A percentile compares a stretch with the other conserved stretches of the same genome.
Conservation (phyloP, 2,797 vertebrate species). For the Chrosomus eos region DNA sequence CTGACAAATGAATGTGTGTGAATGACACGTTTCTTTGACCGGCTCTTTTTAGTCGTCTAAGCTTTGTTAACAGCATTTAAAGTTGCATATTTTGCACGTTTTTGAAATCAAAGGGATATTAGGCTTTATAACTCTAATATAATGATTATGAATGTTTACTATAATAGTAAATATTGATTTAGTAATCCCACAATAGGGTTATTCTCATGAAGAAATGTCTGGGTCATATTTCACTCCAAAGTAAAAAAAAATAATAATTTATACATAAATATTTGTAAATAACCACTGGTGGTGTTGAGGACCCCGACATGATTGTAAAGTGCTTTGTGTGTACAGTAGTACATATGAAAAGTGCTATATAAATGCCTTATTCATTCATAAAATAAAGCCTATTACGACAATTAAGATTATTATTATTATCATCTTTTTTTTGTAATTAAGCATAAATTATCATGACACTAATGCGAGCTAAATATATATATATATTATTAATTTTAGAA, state of each 20-base stretch:
- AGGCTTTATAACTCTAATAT: not conserved
- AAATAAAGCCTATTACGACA: not conserved
- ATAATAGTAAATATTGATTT: not conserved
- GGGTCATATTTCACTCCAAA: not conserved
- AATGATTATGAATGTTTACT: not conserved
- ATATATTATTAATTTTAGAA: no score
- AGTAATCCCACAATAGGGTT: not conserved
- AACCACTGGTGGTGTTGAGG: no score
- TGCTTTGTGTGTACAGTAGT: no score
- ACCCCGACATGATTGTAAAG: no score
- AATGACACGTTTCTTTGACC: not conserved
- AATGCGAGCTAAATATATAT: not conserved
- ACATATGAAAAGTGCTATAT: no score
- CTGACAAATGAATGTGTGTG: constrained; percentile 65
- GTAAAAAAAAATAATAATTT: no score
- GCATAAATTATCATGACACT: no score
- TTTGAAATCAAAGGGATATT: not conserved
- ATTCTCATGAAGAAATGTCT: not conserved
- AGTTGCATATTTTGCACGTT: no score
- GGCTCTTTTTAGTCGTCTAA: not conserved
- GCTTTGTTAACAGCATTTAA: not conserved
- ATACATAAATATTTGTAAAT: no score
- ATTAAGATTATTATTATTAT: no score
- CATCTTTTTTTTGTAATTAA: no score
- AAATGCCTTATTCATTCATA: not conserved